phyloP scores from a whole-genome alignment of 2,888 invertebrate genomes.

The Tachina lurida region DNA sequence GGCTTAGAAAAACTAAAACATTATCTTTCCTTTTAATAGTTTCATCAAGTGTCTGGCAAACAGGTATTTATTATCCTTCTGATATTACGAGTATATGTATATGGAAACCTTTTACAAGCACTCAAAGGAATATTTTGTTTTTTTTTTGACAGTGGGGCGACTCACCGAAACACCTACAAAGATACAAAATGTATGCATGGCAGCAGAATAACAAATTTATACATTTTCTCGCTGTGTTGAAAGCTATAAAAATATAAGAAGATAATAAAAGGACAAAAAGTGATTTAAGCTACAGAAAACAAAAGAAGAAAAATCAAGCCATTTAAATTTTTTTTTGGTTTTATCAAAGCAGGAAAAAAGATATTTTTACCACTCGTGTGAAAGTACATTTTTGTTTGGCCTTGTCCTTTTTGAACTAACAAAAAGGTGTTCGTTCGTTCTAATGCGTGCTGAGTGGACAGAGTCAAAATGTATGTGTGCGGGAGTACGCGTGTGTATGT shows the following conservation, averaged over 20 bases:
- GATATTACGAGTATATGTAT: too few relatives aligned
- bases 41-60: too few relatives aligned
- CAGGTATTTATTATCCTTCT: too few relatives aligned
- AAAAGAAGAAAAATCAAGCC: not conserved
- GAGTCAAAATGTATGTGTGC: not conserved
- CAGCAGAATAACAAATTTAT: too few relatives aligned
- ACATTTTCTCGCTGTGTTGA: not conserved
- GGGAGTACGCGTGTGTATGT: too few relatives aligned
- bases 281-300: constrained; percentile 6
- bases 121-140: too few relatives aligned
- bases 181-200: too few relatives aligned
- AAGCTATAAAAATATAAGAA: not conserved
- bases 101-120: too few relatives aligned
- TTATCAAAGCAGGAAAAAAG: not conserved
- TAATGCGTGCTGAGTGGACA: not conserved
- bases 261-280: not conserved
- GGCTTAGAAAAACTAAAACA: too few relatives aligned
- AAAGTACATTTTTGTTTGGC: not conserved
- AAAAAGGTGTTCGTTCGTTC: constrained; percentile 20
- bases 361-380: constrained; percentile 22
- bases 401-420: not conserved
- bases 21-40: too few relatives aligned
- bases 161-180: too few relatives aligned
- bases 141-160: too few relatives aligned
- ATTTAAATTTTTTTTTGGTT: not conserved